Base-by-base conservation (phyloP, 1,140 invertebrate species). In the Brachionus angularis region DNA sequence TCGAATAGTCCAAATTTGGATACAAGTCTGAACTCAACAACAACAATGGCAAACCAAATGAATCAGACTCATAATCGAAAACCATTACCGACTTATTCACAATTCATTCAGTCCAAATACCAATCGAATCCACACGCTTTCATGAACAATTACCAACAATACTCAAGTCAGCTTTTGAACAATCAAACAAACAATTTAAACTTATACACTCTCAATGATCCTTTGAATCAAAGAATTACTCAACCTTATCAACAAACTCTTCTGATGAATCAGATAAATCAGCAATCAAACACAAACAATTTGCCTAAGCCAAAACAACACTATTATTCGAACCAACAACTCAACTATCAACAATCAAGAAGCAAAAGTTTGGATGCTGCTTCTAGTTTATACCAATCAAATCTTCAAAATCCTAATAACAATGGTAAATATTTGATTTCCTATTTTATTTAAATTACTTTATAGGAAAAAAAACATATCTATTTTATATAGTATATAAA, bases 321-420 rank as follows among this genome's bases (percentile, higher is more conserved):
- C 23, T 23, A 36, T 39, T 34, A 58, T 23, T 18, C 18, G 5
- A 42, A 39, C 12, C 36, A 58, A 12, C 33, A 67, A 16, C 16
- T 33, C 5, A 25, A 47, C 33, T 29, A 47, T 36, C 62, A 67
- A 29, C 42, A 50, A 31, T 47, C 47, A 18, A 67, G 47, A 25
- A 67, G 62, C 8, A 67, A 67, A 50, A 67, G 62, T 50, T 21
- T 67, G 8, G 62, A 67, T 50, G 18, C 62, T n/a, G 36, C 16
- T 31, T 47, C 36, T 16, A 27, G 1, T 23, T 21, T 67, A n/a
- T 39, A 46, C 4, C 21, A 31, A 23, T 23, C 42, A 49, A 18
- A 50, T 27, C 27, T 47, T 29, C 36, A 16, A 58, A 10, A 4
- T 23, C 21, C 2, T 39, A 34, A 58, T 23, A 18, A 58, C n/a